Conservation (phyloP, 1,140 invertebrate species). For the Bombus fervidus region DNA sequence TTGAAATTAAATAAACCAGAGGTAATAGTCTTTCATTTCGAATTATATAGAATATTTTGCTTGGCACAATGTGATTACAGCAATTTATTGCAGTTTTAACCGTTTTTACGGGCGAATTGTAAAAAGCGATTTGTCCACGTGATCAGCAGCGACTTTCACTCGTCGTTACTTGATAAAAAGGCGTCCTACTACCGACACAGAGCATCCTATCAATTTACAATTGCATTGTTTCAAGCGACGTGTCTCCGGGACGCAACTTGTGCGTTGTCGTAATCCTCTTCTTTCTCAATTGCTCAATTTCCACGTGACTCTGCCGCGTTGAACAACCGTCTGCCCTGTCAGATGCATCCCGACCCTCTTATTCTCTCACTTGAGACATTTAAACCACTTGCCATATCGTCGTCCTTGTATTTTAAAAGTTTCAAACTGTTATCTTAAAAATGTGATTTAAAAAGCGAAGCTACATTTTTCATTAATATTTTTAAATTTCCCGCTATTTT, state of each 20-base stretch:
- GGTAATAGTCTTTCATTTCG: not conserved
- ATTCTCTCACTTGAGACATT: not conserved
- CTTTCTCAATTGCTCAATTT: conserved; percentile 28
- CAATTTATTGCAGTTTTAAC: not conserved
- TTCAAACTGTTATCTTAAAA: not conserved
- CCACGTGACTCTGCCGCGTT: conserved; percentile 4
- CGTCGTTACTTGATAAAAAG: conserved; percentile 6
- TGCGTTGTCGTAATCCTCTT: conserved; percentile 9
- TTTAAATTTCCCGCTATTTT: too few relatives aligned
- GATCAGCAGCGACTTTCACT: conserved; percentile 33
- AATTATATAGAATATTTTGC: not conserved
- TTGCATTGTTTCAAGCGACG: conserved; percentile 20
- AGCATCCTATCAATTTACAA: conserved; percentile 36
- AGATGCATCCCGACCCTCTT: not conserved
- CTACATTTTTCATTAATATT: too few relatives aligned
- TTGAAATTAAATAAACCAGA: not conserved
- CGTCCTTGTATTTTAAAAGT: not conserved
- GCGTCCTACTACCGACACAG: conserved; percentile 6
- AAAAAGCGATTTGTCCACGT: conserved; percentile 7
- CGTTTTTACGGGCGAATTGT: not conserved
- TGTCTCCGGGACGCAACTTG: conserved; percentile 5
- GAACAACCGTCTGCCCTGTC: not conserved
- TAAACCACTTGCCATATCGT: not conserved
- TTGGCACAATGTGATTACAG: not conserved
- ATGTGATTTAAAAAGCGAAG: rapidly evolving